Conservation (phyloP, 2,888 invertebrate species). For the Microplitis deprimator region DNA sequence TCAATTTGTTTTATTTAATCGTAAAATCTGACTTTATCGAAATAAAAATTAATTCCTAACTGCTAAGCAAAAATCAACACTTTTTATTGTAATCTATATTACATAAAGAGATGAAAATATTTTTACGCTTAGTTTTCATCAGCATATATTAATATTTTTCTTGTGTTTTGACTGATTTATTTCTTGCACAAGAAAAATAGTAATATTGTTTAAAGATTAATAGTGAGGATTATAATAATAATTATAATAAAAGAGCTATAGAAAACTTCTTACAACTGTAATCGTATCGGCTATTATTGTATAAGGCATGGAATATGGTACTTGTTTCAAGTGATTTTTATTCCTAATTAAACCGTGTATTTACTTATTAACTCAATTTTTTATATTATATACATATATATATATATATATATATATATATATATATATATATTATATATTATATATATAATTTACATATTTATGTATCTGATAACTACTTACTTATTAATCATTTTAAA, state of each 20-base stretch:
- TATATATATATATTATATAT: background rate
- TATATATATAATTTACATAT: background rate
- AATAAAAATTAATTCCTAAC: too few species aligned
- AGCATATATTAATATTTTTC: background rate
- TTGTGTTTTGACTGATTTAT: background rate
- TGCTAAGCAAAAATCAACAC: too few species aligned
- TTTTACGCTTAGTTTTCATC: background rate
- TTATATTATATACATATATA: constrained; percentile 17
- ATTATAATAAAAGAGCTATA: constrained; percentile 44
- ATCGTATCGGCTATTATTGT: constrained; percentile 63
- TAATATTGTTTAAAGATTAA: constrained; percentile 39
- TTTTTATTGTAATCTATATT: background rate
- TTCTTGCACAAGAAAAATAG: constrained; percentile 7
- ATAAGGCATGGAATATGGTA: constrained; percentile 71
- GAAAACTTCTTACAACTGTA: constrained; percentile 48
- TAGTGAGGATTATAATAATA: background rate
- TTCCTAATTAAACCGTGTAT: constrained; percentile 33
- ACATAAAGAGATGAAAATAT: background rate
- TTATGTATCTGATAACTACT: background rate
- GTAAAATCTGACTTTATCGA: too few species aligned
- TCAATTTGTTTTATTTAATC: too few species aligned
- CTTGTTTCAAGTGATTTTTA: constrained; percentile 60
- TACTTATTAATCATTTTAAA: constrained; percentile 1
- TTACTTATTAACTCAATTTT: constrained; percentile 29
- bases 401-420: too few species aligned